Evolutionary conservation across 2,888 invertebrate genomes (phyloP), one percentile per base, ranked within the genome.

Genomic region (Panzeria rudis): DNA sequence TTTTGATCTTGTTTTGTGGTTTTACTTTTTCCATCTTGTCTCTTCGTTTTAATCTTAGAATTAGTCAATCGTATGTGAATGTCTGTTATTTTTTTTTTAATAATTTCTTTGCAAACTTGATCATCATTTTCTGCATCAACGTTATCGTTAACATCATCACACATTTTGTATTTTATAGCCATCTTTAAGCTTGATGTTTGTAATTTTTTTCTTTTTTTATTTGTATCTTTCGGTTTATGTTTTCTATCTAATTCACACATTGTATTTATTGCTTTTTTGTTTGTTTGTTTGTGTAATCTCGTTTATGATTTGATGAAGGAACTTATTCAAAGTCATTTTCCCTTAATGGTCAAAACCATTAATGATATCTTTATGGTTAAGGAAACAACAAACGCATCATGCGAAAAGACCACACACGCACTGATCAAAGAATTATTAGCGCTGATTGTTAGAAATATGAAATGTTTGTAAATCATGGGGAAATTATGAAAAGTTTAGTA

Each of bases 1-100:
- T 71, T 83, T 83, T 83, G 82, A 83, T 83, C 82, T 83, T 76
- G 82, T 83, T 76, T 77, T 72, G 71, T 50, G 71, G 82, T 77
- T 62, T 50, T 17, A 52, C 32, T 52, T 44, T 35, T 62, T 32
- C 41, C 47, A n/a, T 32, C 56, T 56, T 29, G 56, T 80, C 66
- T 56, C 80, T 52, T 38, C 59, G 47, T 20, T 50, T 73, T 50
- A 54, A 56, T 35, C 35, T 59, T 59, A 38, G 80, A 73, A 66
- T 73, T 50, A 73, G 59, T 59, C 80, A 62, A 71, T 17, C 66
- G 59, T 52, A 56, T 62, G 35, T 50, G 59, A 20, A 50, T 52
- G 32, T 66, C 61, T 68, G 29, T 73, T 25, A 20, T 56, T 56
- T 29, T 5, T 11, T 56, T 15, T 23, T 25, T 61, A 11, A 25